Conservation (phyloP, 2,113 vertebrate genomes). For the Abramis brama region DNA sequence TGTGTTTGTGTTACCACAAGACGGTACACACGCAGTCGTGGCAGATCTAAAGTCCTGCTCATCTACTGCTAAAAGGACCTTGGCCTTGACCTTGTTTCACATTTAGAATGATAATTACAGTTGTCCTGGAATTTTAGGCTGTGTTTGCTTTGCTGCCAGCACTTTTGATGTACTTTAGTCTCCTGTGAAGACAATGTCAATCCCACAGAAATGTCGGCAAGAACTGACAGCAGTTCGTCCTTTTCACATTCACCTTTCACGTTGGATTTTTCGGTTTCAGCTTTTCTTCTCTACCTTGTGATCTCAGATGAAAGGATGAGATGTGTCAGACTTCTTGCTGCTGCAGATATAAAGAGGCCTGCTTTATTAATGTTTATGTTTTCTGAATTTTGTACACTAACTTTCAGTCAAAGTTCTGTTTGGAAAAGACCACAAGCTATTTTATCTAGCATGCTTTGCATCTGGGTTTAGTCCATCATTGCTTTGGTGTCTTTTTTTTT, state of each 20-base stretch:
- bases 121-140: constrained; percentile 14
- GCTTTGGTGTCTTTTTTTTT: not conserved
- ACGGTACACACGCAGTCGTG: not conserved
- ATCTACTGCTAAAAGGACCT: constrained; percentile 1
- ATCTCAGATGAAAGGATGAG: constrained; percentile 26
- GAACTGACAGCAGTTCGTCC: not conserved
- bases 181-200: constrained; percentile 25
- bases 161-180: constrained; percentile 1
- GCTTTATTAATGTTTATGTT: not conserved
- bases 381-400: not conserved
- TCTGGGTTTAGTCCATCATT: not conserved
- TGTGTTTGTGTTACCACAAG: constrained; percentile 7
- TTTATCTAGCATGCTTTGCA: not conserved
- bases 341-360: not conserved
- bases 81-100: constrained; percentile 11
- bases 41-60: constrained; percentile 34
- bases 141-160: constrained; percentile 20
- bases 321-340: not conserved
- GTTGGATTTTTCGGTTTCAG: not conserved
- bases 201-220: constrained; percentile 3
- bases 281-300: constrained; percentile 29
- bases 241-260: constrained; percentile 23
- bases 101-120: not conserved
- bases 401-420: not conserved
- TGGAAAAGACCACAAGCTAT: not conserved